Conservation (phyloP, 2,888 invertebrate genomes). For the Notodonta dromedarius region DNA sequence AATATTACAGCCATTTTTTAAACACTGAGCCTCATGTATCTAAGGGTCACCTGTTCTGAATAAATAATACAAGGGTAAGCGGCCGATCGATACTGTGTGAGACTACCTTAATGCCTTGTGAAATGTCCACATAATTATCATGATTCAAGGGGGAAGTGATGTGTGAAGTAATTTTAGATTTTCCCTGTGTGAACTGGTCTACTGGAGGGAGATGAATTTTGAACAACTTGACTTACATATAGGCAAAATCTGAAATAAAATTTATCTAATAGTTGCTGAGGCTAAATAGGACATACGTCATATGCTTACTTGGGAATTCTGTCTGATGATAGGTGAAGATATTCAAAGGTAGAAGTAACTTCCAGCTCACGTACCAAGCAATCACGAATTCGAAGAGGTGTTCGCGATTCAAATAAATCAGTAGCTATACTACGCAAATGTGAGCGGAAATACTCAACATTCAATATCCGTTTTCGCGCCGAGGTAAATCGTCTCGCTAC, state of each 20-base stretch:
- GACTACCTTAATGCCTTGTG: neutral
- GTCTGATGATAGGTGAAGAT: neutral
- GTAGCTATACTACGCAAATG: neutral
- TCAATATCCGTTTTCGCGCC: slow-evolving; percentile 47
- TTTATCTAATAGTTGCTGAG: too few species aligned
- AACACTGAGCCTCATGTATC: slow-evolving; percentile 3
- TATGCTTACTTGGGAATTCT: too few species aligned
- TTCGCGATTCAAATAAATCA: slow-evolving; percentile 20
- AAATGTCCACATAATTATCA: too few species aligned
- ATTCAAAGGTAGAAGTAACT: slow-evolving; percentile 15
- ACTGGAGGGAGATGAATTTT: too few species aligned
- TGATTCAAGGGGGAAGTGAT: too few species aligned
- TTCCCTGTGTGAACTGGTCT: too few species aligned
- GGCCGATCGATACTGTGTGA: slow-evolving; percentile 21
- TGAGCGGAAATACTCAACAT: slow-evolving; percentile 31
- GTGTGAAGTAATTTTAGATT: too few species aligned
- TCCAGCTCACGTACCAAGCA: slow-evolving; percentile 38
- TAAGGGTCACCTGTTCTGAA: slow-evolving; percentile 26
- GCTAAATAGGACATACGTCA: too few species aligned
- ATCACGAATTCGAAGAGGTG: slow-evolving; percentile 35
- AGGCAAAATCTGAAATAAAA: too few species aligned
- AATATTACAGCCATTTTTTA: neutral
- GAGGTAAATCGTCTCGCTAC: slow-evolving; percentile 37
- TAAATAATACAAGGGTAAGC: slow-evolving; percentile 29
- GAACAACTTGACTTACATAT: too few species aligned